Evolutionary conservation across 2,797 vertebrate species (phyloP).

Genomic region (Silurus aristotelis): DNA sequence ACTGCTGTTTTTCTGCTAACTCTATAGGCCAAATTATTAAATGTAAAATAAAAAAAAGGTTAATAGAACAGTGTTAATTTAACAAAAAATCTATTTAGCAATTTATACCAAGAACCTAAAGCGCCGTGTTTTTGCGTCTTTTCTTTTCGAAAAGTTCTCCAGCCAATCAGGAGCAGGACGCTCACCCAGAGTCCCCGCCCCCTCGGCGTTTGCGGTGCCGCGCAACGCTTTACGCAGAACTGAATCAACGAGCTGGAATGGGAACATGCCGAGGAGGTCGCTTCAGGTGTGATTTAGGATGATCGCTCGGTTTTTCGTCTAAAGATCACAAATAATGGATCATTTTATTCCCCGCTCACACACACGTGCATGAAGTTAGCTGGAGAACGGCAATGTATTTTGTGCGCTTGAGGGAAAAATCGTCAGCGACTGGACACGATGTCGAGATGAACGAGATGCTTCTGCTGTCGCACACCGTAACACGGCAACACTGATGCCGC

Average conservation of each 20-base stretch:
- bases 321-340: background rate
- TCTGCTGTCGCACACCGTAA: slow-evolving; percentile 30
- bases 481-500: slow-evolving; percentile 44
- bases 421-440: slow-evolving; percentile 33
- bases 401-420: background rate
- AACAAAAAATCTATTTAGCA: background rate
- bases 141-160: slow-evolving; percentile 74
- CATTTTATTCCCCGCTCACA: too few species aligned
- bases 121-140: slow-evolving; percentile 28
- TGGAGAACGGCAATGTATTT: background rate
- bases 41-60: too few species aligned
- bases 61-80: too few species aligned
- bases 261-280: slow-evolving; percentile 17
- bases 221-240: slow-evolving; percentile 43
- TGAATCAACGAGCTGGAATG: slow-evolving; percentile 32
- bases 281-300: background rate
- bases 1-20: background rate
- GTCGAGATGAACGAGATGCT: slow-evolving; percentile 51
- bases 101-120: background rate
- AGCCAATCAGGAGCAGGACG: slow-evolving; percentile 65
- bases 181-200: slow-evolving; percentile 52
- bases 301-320: background rate
- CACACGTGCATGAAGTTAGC: slow-evolving; percentile 46
- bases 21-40: background rate
- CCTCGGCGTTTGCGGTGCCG: slow-evolving; percentile 63